Conservation (phyloP, 1,140 invertebrate species). For the Sycobia sp. region DNA sequence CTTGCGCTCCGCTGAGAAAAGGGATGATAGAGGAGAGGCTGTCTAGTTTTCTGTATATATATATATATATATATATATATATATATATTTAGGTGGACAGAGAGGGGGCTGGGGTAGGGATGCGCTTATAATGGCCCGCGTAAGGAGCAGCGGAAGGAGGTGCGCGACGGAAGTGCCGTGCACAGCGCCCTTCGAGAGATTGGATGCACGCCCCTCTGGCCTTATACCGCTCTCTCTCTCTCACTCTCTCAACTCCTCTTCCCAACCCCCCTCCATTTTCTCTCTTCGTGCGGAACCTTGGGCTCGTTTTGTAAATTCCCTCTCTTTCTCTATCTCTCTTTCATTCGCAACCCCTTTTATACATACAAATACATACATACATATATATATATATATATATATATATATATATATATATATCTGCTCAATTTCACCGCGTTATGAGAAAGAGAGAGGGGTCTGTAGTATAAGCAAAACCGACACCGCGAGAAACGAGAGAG, state of each 20-base stretch:
- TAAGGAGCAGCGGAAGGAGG: not conserved
- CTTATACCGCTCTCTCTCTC: not conserved
- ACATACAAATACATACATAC: too few species aligned
- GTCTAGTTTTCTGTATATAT: not conserved
- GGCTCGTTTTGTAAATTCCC: too few species aligned
- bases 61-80: not conserved
- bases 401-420: too few species aligned
- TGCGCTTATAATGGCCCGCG: not conserved
- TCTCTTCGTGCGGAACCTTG: too few species aligned
- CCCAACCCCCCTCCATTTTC: too few species aligned
- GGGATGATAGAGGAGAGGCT: not conserved
- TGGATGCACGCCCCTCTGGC: not conserved
- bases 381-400: too few species aligned
- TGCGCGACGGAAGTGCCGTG: not conserved
- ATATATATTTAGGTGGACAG: not conserved
- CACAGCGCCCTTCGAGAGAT: constrained; percentile 3
- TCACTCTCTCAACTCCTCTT: too few species aligned
- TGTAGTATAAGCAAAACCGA: too few species aligned
- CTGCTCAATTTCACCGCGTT: too few species aligned
- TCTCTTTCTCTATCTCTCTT: not conserved
- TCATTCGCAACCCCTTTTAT: constrained; percentile 1
- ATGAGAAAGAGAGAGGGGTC: too few species aligned
- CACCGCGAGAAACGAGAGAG: not conserved
- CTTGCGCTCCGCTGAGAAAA: not conserved
- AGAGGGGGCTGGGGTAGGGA: not conserved